Base-by-base conservation (phyloP, 2,797 vertebrate species). In the Trachurus trachurus region DNA sequence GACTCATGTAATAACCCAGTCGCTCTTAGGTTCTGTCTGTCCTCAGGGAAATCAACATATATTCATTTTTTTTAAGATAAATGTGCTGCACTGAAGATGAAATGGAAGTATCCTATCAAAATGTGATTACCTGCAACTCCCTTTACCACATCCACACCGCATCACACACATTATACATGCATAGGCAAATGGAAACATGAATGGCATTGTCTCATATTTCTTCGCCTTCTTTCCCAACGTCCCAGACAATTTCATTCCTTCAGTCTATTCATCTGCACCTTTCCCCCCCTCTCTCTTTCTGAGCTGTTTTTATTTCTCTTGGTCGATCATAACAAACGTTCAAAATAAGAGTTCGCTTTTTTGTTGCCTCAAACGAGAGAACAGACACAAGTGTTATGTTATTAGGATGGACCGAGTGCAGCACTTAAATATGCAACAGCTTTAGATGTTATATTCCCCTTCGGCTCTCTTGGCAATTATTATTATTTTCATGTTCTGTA, bases 111-210 rank as follows among this genome's bases (percentile, higher is more conserved):
- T 63, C 50, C 70, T 26, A 69, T 75, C 59, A 66, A 59, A 74
- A 47, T 50, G 59, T 47, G 50, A 66, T 85, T 71, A 66, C 76
- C 56, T 13, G 29, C 40, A 21, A 40, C 50, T 80, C 73, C 29
- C 15, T 37, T 42, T 52, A 17, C 37, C 54, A 66, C 40, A 40
- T 59, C 44, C 58, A 63, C 31, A 34, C 53, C 44, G 17, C 19
- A 54, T 67, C 31, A 5, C 54, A 63, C 62, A 22, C 39, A 63
- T 56, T 70, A 67, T 56, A 45, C 29, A 80, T 75, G 52, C 34
- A 74, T 54, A 62, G 53, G 54, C 54, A 49, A 22, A 53, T 21
- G n/a, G n/a, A 37, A 59, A 72, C 26, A n/a, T 44, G 67, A 59
- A 63, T 45, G 40, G 64, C 60, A 68, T 37, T 52, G 52, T 52